Evolutionary conservation across 2,797 vertebrate species (phyloP).

Genomic region (Micromesistius poutassou): DNA sequence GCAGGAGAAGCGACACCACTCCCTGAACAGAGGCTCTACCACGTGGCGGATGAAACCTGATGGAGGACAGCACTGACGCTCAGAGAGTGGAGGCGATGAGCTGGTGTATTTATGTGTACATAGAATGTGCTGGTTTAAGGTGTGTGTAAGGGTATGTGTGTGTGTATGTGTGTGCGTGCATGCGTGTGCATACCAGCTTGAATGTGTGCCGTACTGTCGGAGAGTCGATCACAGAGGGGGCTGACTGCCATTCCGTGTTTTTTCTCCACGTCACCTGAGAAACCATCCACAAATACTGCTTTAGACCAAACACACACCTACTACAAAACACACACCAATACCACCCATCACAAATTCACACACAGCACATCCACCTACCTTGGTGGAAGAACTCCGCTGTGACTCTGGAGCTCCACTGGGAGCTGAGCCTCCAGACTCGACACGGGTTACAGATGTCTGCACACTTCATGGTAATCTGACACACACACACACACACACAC

Average conservation of each 20-base stretch:
- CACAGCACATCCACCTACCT: slow-evolving; percentile 65
- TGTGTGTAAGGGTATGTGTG: slow-evolving; percentile 9
- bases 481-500: background rate
- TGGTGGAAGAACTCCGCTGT: slow-evolving; percentile 98
- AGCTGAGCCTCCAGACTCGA: slow-evolving; percentile 96
- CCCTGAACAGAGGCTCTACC: slow-evolving; percentile 80
- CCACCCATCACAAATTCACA: background rate
- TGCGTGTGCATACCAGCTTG: slow-evolving; percentile 82
- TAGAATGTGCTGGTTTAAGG: too few relatives aligned
- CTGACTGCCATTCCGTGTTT: slow-evolving; percentile 92
- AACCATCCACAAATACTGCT: background rate
- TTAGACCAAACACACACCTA: background rate
- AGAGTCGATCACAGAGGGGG: slow-evolving; percentile 89
- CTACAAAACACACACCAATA: slow-evolving; percentile 19
- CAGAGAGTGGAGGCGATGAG: background rate
- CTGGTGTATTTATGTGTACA: too few relatives aligned
- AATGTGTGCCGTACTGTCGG: slow-evolving; percentile 90
- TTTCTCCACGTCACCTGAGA: slow-evolving; percentile 91
- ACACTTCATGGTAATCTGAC: slow-evolving; percentile 97
- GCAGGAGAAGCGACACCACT: slow-evolving; percentile 80
- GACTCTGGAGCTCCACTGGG: slow-evolving; percentile 98
- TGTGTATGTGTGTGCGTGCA: slow-evolving; percentile 20
- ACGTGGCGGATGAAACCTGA: slow-evolving; percentile 84
- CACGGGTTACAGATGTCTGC: slow-evolving; percentile 99
- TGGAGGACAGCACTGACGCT: background rate